phyloP scores from a whole-genome alignment of 2,797 vertebrate genomes.

The Enteromius viviparus region DNA sequence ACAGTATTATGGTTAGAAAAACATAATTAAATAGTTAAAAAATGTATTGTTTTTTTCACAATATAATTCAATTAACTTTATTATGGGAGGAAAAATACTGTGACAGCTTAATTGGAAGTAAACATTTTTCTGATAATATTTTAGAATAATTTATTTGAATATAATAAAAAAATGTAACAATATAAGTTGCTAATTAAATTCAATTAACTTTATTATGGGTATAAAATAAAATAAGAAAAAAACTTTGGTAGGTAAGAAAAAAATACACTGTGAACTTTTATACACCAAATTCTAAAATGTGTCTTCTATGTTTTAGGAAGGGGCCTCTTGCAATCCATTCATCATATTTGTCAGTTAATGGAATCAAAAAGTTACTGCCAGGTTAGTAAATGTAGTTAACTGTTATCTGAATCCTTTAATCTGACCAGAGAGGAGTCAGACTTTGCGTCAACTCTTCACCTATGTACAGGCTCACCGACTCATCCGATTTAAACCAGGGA shows the following conservation, averaged over 20 bases:
- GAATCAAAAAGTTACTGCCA: background rate
- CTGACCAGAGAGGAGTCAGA: background rate
- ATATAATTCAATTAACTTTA: background rate
- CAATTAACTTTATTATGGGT: background rate
- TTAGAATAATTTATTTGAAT: too few species aligned
- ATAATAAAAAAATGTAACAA: too few species aligned
- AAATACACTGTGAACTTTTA: background rate
- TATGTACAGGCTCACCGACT: conserved; percentile 16
- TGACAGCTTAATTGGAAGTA: background rate
- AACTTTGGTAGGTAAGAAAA: background rate
- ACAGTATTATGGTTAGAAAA: too few species aligned
- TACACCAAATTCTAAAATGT: background rate
- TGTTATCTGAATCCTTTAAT: background rate
- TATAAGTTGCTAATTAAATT: background rate
- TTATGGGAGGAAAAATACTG: background rate
- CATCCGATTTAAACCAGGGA: conserved; percentile 19
- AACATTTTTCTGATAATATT: background rate
- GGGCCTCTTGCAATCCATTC: background rate
- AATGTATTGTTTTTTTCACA: background rate
- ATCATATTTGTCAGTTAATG: conserved; percentile 4
- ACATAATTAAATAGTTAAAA: too few species aligned
- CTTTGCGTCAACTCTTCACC: conserved; percentile 20
- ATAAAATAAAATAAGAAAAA: background rate
- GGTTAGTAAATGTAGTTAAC: conserved; percentile 1
- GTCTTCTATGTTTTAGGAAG: background rate